Conservation (phyloP, 1,140 invertebrate species). For the Gryon sp. region DNA sequence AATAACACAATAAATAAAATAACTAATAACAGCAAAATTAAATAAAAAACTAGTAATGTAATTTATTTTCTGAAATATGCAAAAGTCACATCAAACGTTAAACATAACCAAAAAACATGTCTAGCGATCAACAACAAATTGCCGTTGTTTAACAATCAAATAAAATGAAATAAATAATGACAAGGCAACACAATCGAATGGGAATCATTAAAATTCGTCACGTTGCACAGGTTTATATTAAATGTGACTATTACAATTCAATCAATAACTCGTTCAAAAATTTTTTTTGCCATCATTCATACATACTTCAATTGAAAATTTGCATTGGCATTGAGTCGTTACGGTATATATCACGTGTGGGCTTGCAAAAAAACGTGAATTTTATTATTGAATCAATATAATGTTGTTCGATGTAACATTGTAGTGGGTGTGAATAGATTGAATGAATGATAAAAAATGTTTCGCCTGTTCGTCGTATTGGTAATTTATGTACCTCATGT, state of each 20-base stretch:
- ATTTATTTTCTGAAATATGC: too few species aligned
- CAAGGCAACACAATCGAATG: slow-evolving; percentile 1
- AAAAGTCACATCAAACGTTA: too few species aligned
- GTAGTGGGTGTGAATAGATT: slow-evolving; percentile 61
- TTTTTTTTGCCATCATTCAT: slow-evolving; percentile 36
- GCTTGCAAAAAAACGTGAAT: slow-evolving; percentile 51
- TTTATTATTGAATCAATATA: slow-evolving; percentile 58
- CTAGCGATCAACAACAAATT: slow-evolving; percentile 11
- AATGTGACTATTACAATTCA: slow-evolving; percentile 41
- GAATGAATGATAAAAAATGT: slow-evolving; percentile 61
- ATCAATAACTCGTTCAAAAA: slow-evolving; percentile 50
- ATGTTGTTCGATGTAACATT: slow-evolving; percentile 49
- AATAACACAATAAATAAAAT: too few species aligned
- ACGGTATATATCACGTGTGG: slow-evolving; percentile 56
- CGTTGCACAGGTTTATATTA: slow-evolving; percentile 41
- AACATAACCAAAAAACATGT: background rate
- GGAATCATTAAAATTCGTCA: slow-evolving; percentile 44
- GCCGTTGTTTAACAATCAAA: background rate
- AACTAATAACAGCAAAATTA: too few species aligned
- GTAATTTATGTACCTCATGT: slow-evolving; percentile 37
- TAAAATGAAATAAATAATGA: slow-evolving; percentile 19
- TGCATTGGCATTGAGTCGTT: slow-evolving; percentile 58
- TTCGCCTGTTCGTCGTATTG: slow-evolving; percentile 36
- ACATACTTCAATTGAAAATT: slow-evolving; percentile 44
- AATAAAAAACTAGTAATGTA: background rate